Evolutionary conservation across 2,888 invertebrate species (phyloP).

Genomic region (Leptinotarsa juncta): DNA sequence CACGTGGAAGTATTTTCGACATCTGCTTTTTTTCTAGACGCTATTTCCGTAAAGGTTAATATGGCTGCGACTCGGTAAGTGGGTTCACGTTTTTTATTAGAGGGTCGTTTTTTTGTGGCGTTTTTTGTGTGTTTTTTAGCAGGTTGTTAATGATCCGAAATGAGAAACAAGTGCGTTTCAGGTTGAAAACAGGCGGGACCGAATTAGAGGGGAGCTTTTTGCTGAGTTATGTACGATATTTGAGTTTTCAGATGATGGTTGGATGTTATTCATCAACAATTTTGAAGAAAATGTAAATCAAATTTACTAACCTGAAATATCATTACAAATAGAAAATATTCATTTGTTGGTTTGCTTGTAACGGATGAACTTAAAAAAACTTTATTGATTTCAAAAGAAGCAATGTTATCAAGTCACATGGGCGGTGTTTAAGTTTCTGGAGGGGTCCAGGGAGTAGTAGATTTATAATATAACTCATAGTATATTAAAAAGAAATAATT

Average conservation of each 20-base stretch:
- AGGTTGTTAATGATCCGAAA: conserved; percentile 17
- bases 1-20: conserved; percentile 44
- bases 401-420: no score
- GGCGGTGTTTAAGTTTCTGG: no score
- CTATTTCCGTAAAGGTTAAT: conserved; percentile 41
- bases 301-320: no score
- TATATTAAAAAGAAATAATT: no score
- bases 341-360: no score
- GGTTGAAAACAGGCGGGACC: conserved; percentile 1
- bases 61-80: conserved; percentile 31
- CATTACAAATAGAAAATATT: no score
- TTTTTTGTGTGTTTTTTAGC: conserved; percentile 15
- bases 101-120: conserved; percentile 32
- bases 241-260: background rate
- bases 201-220: background rate
- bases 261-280: background rate
- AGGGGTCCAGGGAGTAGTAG: no score
- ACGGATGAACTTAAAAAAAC: no score
- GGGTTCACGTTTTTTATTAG: conserved; percentile 33
- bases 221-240: background rate
- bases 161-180: conserved; percentile 7
- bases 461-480: no score
- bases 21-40: conserved; percentile 36
- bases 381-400: no score
- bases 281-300: no score